Base-by-base conservation (phyloP, 2,113 vertebrate species). In the Brachypteracias leptosomus region DNA sequence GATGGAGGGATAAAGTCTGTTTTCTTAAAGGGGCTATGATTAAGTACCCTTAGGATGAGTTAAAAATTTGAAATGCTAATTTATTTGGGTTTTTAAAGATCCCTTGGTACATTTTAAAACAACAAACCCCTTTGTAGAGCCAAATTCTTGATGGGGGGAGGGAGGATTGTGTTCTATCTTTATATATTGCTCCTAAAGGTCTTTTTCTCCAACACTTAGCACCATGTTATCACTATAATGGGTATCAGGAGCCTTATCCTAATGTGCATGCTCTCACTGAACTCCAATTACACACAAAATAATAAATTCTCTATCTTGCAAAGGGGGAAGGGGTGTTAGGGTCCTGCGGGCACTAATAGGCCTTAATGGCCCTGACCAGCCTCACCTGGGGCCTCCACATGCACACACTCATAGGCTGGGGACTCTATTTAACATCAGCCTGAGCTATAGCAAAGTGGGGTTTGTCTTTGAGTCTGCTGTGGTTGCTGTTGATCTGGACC, bases 371-470 rank as follows among this genome's bases (percentile, higher is more conserved):
- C 11, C 35, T 66, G 25, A 75, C 18, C 22, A 35, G 16, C 11
- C 63, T 40, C 35, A 26, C 14, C 29, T 63, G 57, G 5, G 13
- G 4, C 22, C 52, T 71, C 12, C 80, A 28, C 62, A 31, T 31
- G 1, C 10, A 26, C 35, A 1, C 10, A 9, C 26, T 9, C 21
- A 5, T 13, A 16, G 25, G 9, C 20, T 36, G 25, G 42, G 36
- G 10, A 57, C 8, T 35, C 20, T 49, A 7, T 63, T 62, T 54
- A 20, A 36, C 5, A 24, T 66, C 51, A 74, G 38, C 4, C 20
- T 84, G 16, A 12, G 6, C 4, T 40, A 2, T 17, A 3, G 7
- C 11, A n/a, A 5, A 26, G 10, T 7, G 1, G 2, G 4, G 5
- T 3, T 28, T 12, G 22, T 10, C 1, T 44, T 28, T 47, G 42